phyloP scores from a whole-genome alignment of 2,113 vertebrate genomes.

The Aix galericulata region DNA sequence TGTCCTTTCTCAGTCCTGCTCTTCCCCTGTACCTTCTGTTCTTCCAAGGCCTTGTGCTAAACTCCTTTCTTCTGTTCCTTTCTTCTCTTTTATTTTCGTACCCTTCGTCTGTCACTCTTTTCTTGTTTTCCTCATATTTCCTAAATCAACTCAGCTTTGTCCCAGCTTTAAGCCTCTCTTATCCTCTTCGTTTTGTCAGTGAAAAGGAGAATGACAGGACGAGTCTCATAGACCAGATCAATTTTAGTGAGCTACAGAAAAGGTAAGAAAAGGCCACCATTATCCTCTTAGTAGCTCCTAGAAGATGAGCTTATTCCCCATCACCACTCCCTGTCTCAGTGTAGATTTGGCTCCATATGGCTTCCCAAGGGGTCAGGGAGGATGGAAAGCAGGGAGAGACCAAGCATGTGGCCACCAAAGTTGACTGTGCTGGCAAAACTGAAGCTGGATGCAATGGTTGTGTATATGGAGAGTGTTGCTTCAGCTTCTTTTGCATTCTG shows the following conservation, averaged over 20 bases:
- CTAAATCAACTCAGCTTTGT: neutral
- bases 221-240: neutral
- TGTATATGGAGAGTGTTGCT: neutral
- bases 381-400: neutral
- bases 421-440: neutral
- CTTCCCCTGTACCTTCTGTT: neutral
- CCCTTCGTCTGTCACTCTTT: neutral
- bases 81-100: neutral
- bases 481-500: neutral
- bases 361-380: neutral
- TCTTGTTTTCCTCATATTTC: neutral
- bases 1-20: neutral
- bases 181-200: neutral
- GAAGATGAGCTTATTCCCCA: neutral
- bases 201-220: neutral
- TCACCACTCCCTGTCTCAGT: neutral
- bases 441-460: neutral
- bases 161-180: neutral
- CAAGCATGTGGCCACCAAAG: fast-evolving
- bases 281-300: neutral
- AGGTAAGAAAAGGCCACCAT: neutral
- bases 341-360: neutral
- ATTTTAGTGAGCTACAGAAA: neutral
- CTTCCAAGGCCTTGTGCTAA: neutral
- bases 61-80: neutral